These are phyloP conservation scores for Caenorhabditis wallacei DNA, from an alignment of 2,888 invertebrate genomes.

Conservation along the genomic window DNA sequence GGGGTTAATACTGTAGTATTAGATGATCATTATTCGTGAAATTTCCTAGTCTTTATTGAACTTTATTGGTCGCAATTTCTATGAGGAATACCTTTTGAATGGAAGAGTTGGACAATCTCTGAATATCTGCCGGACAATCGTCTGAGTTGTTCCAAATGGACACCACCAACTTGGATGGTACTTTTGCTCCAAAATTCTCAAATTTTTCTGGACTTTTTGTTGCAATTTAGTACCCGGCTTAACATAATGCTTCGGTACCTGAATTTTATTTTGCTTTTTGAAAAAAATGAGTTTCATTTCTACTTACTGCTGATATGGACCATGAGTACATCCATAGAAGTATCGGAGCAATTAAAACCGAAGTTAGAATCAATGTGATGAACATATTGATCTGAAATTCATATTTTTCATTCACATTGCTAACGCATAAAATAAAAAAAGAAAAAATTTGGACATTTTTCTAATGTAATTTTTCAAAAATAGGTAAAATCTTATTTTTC, in stretches of 20 bases:
- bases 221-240: slow-evolving; percentile 68
- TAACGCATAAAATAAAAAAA: not conserved
- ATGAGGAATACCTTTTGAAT: slow-evolving; percentile 66
- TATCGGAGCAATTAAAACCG: slow-evolving; percentile 38
- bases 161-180: slow-evolving; percentile 79
- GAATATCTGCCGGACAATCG: slow-evolving; percentile 72
- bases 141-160: slow-evolving; percentile 74
- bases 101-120: slow-evolving; percentile 70
- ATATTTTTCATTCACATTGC: not conserved
- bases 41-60: no score
- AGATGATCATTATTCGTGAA: no score
- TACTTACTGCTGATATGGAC: slow-evolving; percentile 55
- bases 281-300: no score
- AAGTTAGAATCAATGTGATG: slow-evolving; percentile 7
- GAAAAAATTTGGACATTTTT: not conserved
- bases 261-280: not conserved
- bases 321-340: slow-evolving; percentile 61
- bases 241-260: slow-evolving; percentile 69
- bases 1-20: no score
- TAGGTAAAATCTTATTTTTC: not conserved
- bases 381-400: slow-evolving; percentile 31
- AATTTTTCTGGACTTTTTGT: slow-evolving; percentile 58
- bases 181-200: slow-evolving; percentile 50
- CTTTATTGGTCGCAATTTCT: no score
- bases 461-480: no score